A percentile compares a stretch with the other conserved stretches of the same genome.
These are phyloP conservation scores for Oxyscelio sp. DNA, from an alignment of 2,888 invertebrate species.

Conservation along the genomic window DNA sequence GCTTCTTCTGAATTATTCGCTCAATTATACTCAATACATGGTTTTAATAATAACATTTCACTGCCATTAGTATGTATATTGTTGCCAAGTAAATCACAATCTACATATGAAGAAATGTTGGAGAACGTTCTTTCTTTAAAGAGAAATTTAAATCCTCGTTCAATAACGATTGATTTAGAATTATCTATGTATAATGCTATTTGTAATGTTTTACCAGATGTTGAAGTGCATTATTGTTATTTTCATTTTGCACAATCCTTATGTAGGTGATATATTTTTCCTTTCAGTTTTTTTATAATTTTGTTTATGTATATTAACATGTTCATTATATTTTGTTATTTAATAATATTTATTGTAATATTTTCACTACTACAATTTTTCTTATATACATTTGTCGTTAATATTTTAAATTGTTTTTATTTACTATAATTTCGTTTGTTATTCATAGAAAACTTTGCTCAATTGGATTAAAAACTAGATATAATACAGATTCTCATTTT, in stretches of 20 bases:
- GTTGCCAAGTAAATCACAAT: neutral
- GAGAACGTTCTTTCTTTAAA: neutral
- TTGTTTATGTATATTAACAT: too few species aligned
- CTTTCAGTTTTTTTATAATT: too few species aligned
- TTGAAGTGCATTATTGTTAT: slow-evolving; percentile 9
- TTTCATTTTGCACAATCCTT: slow-evolving; percentile 29
- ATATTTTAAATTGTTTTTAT: neutral
- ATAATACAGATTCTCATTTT: neutral
- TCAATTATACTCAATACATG: slow-evolving; percentile 18
- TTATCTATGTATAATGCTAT: slow-evolving; percentile 4
- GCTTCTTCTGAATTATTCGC: neutral
- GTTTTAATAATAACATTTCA: neutral
- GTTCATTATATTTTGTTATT: too few species aligned
- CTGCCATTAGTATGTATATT: slow-evolving; percentile 7
- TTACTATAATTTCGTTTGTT: neutral
- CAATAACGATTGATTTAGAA: slow-evolving; percentile 32
- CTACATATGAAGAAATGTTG: neutral
- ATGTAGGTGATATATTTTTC: slow-evolving; percentile 2
- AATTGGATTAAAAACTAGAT: neutral
- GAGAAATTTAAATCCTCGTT: slow-evolving; percentile 1
- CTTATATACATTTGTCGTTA: neutral
- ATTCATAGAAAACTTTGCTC: neutral
- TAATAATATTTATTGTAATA: too few species aligned
- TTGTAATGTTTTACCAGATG: neutral
- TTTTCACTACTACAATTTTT: neutral